Conservation (phyloP, 2,888 invertebrate species). For the Trilocha varians region DNA sequence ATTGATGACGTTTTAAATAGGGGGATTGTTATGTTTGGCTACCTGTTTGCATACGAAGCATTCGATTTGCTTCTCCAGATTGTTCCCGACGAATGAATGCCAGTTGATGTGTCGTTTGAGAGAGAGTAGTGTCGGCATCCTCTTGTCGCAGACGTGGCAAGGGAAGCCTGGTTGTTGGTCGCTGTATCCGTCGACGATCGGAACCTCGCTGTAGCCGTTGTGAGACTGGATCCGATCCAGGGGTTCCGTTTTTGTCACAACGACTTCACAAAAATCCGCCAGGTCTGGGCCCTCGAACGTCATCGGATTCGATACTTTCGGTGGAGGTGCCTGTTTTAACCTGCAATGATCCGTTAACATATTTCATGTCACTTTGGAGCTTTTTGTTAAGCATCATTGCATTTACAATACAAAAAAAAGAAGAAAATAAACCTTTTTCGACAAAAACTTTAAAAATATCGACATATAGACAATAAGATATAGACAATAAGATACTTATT, state of each 20-base stretch:
- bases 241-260: conserved; percentile 71
- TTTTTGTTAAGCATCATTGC: too few species aligned
- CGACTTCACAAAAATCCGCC: conserved; percentile 73
- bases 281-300: conserved; percentile 24
- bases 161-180: conserved; percentile 36
- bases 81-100: conserved; percentile 57
- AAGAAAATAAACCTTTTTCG: too few species aligned
- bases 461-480: too few species aligned
- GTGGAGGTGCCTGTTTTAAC: conserved; percentile 27
- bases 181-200: conserved; percentile 38
- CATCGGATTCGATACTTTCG: conserved; percentile 16
- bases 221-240: conserved; percentile 64
- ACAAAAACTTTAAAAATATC: too few species aligned
- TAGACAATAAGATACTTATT: too few species aligned
- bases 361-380: too few species aligned
- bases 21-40: conserved; percentile 13
- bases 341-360: conserved; percentile 8
- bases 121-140: conserved; percentile 54
- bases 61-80: conserved; percentile 45
- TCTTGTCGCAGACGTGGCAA: conserved; percentile 60
- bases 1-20: background rate
- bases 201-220: conserved; percentile 62
- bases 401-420: too few species aligned
- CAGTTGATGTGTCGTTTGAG: conserved; percentile 63
- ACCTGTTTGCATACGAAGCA: conserved; percentile 66